These are phyloP conservation scores for Xenus cinereus DNA, from an alignment of 2,113 vertebrate genomes.

Conservation along the genomic window DNA sequence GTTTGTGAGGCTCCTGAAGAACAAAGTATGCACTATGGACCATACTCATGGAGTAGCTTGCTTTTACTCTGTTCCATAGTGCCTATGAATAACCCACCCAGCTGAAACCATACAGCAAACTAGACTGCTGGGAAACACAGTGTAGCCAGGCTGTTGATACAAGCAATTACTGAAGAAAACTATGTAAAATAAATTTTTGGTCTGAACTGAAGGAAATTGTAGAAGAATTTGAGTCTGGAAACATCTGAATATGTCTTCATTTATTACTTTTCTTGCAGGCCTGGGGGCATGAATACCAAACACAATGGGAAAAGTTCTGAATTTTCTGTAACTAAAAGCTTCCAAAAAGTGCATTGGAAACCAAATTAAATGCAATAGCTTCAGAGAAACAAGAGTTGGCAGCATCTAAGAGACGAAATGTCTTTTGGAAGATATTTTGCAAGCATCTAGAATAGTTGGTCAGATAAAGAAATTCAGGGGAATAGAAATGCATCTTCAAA, in stretches of 20 bases:
- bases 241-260: constrained; percentile 1
- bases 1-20: not conserved
- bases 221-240: constrained; percentile 7
- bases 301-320: constrained; percentile 20
- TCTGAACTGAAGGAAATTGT: not conserved
- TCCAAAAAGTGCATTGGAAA: constrained; percentile 10
- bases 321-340: constrained; percentile 14
- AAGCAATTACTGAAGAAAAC: not conserved
- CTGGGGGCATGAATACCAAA: constrained; percentile 7
- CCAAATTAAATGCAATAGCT: constrained; percentile 9
- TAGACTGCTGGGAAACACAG: not conserved
- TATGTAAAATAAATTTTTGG: not conserved
- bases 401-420: not conserved
- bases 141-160: not conserved
- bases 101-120: not conserved
- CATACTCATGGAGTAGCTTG: not conserved
- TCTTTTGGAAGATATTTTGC: not conserved
- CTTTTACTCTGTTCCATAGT: not conserved
- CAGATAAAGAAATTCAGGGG: not conserved
- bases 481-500: not conserved
- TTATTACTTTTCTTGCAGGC: constrained; percentile 22
- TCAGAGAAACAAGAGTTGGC: constrained; percentile 15
- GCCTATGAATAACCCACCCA: not conserved
- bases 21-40: not conserved
- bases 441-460: not conserved